Evolutionary conservation across 2,113 vertebrate genomes (phyloP).

Genomic region (Catharus bicknelli): DNA sequence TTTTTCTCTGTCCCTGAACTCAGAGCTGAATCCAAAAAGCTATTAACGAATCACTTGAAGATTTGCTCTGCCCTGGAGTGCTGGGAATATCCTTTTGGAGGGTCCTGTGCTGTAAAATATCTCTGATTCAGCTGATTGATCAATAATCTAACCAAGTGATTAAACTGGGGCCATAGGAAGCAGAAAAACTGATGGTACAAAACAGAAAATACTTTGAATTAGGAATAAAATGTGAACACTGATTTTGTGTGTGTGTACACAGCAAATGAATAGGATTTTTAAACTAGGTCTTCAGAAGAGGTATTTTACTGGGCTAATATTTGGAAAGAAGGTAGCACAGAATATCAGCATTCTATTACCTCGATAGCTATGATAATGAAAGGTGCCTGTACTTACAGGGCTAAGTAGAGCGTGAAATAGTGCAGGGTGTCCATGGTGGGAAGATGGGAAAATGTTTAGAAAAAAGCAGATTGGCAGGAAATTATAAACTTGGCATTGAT

Average conservation of each 20-base stretch:
- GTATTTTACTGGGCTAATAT: background rate
- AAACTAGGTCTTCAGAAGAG: background rate
- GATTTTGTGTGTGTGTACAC: background rate
- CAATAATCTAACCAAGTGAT: background rate
- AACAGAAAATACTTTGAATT: background rate
- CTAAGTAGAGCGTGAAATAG: background rate
- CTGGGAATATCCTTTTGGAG: background rate
- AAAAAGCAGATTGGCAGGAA: background rate
- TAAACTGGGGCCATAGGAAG: background rate
- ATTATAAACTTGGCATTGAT: background rate
- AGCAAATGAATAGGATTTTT: background rate
- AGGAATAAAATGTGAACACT: background rate
- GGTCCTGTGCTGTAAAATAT: background rate
- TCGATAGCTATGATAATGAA: background rate
- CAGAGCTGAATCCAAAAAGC: background rate
- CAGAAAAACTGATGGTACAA: background rate
- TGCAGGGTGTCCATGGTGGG: background rate
- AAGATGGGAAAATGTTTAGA: background rate
- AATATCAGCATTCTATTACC: background rate
- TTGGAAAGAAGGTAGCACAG: background rate
- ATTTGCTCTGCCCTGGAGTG: background rate
- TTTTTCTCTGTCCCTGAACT: background rate
- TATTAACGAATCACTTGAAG: background rate
- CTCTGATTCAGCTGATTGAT: background rate
- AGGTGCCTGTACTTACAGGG: background rate